A percentile compares a stretch with the other conserved stretches of the same genome.
Conservation (phyloP, 2,113 vertebrate genomes). For the Catagonus wagneri region DNA sequence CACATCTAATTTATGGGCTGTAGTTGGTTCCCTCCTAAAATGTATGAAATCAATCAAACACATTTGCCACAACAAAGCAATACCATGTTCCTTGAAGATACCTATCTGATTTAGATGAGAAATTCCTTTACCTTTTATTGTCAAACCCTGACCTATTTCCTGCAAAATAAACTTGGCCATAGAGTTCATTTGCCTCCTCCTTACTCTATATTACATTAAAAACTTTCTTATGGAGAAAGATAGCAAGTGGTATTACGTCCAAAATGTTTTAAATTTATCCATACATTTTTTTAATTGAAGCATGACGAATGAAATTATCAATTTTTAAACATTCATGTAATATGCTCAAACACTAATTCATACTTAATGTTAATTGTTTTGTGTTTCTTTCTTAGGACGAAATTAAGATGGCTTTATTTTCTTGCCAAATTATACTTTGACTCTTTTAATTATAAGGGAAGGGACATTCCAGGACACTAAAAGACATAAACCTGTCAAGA, state of each 20-base stretch:
- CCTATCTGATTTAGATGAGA: background rate
- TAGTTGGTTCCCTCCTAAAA: background rate
- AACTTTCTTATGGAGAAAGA: background rate
- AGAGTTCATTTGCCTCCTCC: background rate
- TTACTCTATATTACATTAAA: background rate
- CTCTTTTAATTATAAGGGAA: conserved; percentile 36
- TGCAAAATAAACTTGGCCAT: background rate
- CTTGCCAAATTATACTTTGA: background rate
- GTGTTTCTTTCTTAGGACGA: background rate
- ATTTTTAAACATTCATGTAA: background rate
- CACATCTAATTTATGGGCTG: background rate
- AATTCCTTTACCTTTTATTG: background rate
- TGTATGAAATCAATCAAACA: background rate
- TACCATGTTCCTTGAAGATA: background rate
- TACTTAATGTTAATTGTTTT: background rate
- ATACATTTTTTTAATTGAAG: background rate
- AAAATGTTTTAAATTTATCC: background rate
- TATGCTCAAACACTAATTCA: background rate
- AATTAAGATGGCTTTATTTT: background rate
- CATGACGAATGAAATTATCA: background rate
- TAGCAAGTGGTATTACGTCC: background rate
- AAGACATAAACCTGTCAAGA: conserved; percentile 27
- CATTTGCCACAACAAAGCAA: background rate
- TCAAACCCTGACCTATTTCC: background rate
- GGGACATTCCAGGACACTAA: background rate